Conservation (phyloP, 2,797 vertebrate species). For the Australoheros facetus region DNA sequence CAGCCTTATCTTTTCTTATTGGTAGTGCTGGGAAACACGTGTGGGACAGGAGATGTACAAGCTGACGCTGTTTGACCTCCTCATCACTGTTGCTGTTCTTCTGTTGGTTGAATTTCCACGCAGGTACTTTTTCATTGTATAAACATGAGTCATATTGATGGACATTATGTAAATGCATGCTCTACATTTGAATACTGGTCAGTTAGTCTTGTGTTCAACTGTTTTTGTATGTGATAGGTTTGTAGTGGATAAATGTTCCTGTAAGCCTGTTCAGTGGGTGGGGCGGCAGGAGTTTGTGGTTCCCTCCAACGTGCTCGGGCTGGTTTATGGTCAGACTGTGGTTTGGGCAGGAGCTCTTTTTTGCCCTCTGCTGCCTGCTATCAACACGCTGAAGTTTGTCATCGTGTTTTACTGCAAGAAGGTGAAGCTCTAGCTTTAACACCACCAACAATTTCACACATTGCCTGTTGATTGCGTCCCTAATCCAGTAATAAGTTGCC, state of each 20-base stretch:
- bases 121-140: slow-evolving; percentile 72
- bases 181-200: neutral
- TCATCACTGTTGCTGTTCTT: slow-evolving; percentile 78
- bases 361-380: slow-evolving; percentile 88
- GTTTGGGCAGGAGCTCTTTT: slow-evolving; percentile 91
- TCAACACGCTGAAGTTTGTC: slow-evolving; percentile 87
- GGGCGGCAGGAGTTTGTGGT: slow-evolving; percentile 89
- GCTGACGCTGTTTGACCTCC: slow-evolving; percentile 87
- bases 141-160: neutral
- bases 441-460: neutral
- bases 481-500: neutral
- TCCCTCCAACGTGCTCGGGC: slow-evolving; percentile 83
- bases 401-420: slow-evolving; percentile 89
- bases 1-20: neutral
- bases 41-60: slow-evolving; percentile 95
- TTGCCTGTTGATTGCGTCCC: neutral
- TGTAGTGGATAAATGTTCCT: slow-evolving; percentile 82
- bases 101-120: slow-evolving; percentile 87
- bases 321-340: slow-evolving; percentile 89
- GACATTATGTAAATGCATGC: neutral
- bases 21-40: slow-evolving; percentile 92
- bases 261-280: slow-evolving; percentile 73
- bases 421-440: slow-evolving; percentile 70
- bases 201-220: neutral
- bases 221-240: slow-evolving; percentile 74